Evolutionary conservation across 2,113 vertebrate species (phyloP).

Genomic region (Dendropsophus ebraccatus): DNA sequence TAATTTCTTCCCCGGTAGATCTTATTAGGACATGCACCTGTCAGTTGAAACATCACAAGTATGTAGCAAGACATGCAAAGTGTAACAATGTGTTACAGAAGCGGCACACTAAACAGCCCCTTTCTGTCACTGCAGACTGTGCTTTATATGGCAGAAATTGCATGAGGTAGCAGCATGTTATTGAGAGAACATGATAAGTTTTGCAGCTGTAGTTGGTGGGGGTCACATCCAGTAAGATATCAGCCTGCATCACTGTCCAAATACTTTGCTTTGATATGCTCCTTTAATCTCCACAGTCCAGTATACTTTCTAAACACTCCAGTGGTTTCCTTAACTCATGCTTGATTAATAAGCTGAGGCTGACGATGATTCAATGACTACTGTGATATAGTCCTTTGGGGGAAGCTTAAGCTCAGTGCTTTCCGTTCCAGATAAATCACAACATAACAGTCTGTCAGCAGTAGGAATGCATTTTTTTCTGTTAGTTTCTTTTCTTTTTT

Average conservation of each 20-base stretch:
- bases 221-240: conserved; percentile 24
- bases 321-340: conserved; percentile 48
- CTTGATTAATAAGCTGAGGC: conserved; percentile 60
- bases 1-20: conserved; percentile 70
- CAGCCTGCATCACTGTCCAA: conserved; percentile 53
- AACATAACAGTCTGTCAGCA: conserved; percentile 58
- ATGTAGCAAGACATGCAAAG: conserved; percentile 63
- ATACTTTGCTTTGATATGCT: conserved; percentile 44
- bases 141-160: conserved; percentile 63
- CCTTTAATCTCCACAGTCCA: conserved; percentile 56
- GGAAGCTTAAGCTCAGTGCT: conserved; percentile 38
- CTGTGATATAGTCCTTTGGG: conserved; percentile 51
- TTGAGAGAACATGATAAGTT: conserved; percentile 52
- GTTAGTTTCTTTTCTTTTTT: conserved; percentile 45
- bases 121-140: conserved; percentile 65
- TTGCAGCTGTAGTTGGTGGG: background rate
- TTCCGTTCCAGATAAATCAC: conserved; percentile 60
- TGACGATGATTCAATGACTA: conserved; percentile 57
- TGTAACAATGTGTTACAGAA: conserved; percentile 61
- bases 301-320: background rate
- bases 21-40: conserved; percentile 70
- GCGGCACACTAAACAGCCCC: conserved; percentile 61
- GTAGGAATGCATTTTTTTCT: conserved; percentile 41
- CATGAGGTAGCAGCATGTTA: conserved; percentile 48
- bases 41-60: conserved; percentile 67